Base-by-base conservation (phyloP, 2,888 invertebrate species). In the Caenorhabditis zanzibari region DNA sequence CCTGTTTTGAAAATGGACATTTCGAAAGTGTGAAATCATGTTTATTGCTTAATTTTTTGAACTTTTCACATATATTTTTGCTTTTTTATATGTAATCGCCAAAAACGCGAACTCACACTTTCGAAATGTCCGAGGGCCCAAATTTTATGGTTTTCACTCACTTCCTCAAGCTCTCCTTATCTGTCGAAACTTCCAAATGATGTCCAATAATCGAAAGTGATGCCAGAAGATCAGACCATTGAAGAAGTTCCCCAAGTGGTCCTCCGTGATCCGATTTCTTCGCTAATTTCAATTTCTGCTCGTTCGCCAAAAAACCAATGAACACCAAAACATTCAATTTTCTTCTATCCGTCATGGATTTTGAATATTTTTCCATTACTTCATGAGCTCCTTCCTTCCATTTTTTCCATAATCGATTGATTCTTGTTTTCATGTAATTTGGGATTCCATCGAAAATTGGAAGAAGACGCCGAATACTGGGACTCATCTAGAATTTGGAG, bases 151-250 rank as follows among this genome's bases (percentile, higher is more conserved):
- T 32, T 32, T 32, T 6, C 7, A 32, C 22, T 19, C n/a, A 90
- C 90, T 68, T 84, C 66, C 44, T 66, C 38, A 91, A 69, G 1
- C 85, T 80, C 0, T 41, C 91, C 35, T 92, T 91, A 79, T 93
- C 93, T 77, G 93, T 93, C 26, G 93, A 92, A 41, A 94, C 92
- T 28, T 91, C 91, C 24, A 94, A 83, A 24, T 93, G 91, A 88
- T 94, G 93, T 14, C 94, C 94, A 3, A 93, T 90, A 26, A 93
- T 88, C 85, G 92, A 93, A 58, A 93, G 84, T 1, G 93, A 89
- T 0, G 93, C 92, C 16, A 94, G 93, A 24, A 93, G 91, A 88
- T 94, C 94, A 82, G 93, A 92, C 94, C 94, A 94, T 85, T 94
- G 94, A 0, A 94, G 93, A 22, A 94, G 88, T 85, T 94, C 94